These are phyloP conservation scores for Galemys pyrenaicus DNA, from an alignment of 2,113 vertebrate species.

Conservation along the genomic window DNA sequence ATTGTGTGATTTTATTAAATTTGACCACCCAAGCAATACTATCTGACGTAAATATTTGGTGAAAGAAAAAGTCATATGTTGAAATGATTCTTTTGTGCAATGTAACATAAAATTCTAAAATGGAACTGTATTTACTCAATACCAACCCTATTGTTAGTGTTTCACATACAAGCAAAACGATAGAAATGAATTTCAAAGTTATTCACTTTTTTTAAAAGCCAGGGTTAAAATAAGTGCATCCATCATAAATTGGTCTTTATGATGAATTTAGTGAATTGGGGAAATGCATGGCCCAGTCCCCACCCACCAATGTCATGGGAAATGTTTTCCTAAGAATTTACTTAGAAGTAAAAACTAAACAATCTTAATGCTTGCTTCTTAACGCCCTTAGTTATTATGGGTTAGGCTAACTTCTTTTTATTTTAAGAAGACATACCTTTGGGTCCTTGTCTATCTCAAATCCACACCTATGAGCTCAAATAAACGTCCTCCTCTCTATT, in stretches of 20 bases:
- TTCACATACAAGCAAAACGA: background rate
- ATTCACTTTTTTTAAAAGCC: background rate
- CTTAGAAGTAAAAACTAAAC: background rate
- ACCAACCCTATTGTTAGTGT: background rate
- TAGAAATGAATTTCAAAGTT: background rate
- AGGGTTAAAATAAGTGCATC: background rate
- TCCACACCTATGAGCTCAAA: background rate
- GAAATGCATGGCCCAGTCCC: background rate
- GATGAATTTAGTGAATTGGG: background rate
- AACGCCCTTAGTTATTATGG: no score
- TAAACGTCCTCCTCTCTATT: background rate
- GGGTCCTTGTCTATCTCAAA: no score
- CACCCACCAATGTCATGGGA: background rate
- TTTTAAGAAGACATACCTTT: background rate
- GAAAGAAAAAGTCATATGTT: slow-evolving; percentile 24
- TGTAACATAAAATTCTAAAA: background rate
- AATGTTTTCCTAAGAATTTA: background rate
- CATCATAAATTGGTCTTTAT: background rate
- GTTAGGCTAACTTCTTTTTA: background rate
- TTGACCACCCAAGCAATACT: background rate
- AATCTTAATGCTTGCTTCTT: background rate
- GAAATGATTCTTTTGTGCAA: slow-evolving; percentile 44
- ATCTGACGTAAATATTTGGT: background rate
- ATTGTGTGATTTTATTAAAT: slow-evolving; percentile 59
- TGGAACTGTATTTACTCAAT: background rate